Evolutionary conservation across 2,113 vertebrate genomes (phyloP), one percentile per base, ranked within the genome.

Genomic region (Mus pahari): DNA sequence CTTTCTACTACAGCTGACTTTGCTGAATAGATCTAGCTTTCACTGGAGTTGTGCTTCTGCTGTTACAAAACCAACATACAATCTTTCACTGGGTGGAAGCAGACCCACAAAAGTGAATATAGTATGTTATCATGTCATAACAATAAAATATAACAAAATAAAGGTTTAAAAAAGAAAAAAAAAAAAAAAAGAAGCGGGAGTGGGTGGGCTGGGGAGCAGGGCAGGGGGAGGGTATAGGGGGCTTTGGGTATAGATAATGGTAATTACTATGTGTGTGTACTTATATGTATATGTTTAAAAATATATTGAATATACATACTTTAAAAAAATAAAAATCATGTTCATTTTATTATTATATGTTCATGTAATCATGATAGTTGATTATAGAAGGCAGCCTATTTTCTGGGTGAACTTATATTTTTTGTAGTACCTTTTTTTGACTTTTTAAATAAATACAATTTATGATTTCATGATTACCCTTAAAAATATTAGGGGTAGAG

Each of bases 101-200:
- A 31, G 36, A n/a, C 10, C 22, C 60, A 79, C 70, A 92, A 96
- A 95, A 36, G 75, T 93, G 95, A 82, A 62, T 96, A 77, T 7
- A 86, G n/a, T 83, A 91, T 50, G 17, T 28, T 77, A 90, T 71
- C 55, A 86, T 16, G 73, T 79, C 90, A 92, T 90, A 33, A 33
- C 94, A 87, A 97, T 82, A 79, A 98, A 96, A 86, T 89, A 55
- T 2, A 28, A 50, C 3, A 31, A 82, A 97, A 19, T 62, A 68
- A n/a, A 86, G 75, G 36, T 55, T 81, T 71, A 86, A 95, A 92
- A 73, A 97, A 10, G 12, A n/a, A n/a, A n/a, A n/a, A n/a, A n/a
- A n/a, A n/a, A n/a, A n/a, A n/a, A n/a, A n/a, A n/a, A 48, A 48
- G 4, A 53, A 53, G 53, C 53, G 2, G 53, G 53, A 53, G 12